phyloP scores from a whole-genome alignment of 2,797 vertebrate species.

The Nothura maculosa region DNA sequence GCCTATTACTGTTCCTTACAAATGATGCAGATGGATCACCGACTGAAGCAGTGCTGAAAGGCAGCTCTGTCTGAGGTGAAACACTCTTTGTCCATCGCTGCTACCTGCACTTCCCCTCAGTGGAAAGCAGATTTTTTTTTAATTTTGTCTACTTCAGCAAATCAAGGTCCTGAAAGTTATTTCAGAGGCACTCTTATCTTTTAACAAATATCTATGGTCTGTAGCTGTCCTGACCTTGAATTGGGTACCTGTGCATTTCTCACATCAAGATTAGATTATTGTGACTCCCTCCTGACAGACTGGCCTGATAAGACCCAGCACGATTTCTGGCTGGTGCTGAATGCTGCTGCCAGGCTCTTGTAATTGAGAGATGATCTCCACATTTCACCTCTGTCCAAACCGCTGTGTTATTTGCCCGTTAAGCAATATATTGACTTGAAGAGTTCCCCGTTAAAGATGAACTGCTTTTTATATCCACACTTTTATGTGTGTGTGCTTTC shows the following conservation, averaged over 20 bases:
- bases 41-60: constrained; percentile 53
- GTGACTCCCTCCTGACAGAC: constrained; percentile 51
- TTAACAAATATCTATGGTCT: constrained; percentile 47
- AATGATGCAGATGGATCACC: constrained; percentile 52
- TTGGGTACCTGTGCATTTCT: constrained; percentile 62
- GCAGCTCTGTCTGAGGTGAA: constrained; percentile 61
- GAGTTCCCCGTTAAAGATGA: not conserved
- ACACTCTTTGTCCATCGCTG: not conserved
- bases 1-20: constrained; percentile 61
- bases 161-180: constrained; percentile 40
- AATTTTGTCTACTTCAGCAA: constrained; percentile 24
- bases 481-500: fast-evolving
- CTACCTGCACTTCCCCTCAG: constrained; percentile 43
- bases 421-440: constrained; percentile 45
- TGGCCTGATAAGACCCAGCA: constrained; percentile 57
- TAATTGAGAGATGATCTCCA: constrained; percentile 61
- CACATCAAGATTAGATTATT: constrained; percentile 76
- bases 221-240: constrained; percentile 64
- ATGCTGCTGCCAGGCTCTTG: constrained; percentile 38
- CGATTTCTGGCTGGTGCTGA: constrained; percentile 66
- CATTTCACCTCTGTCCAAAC: constrained; percentile 55
- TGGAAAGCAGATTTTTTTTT: not conserved
- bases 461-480: not conserved
- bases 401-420: constrained; percentile 44
- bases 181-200: constrained; percentile 56